Evolutionary conservation across 2,113 vertebrate species (phyloP).

Genomic region (Rana temporaria): DNA sequence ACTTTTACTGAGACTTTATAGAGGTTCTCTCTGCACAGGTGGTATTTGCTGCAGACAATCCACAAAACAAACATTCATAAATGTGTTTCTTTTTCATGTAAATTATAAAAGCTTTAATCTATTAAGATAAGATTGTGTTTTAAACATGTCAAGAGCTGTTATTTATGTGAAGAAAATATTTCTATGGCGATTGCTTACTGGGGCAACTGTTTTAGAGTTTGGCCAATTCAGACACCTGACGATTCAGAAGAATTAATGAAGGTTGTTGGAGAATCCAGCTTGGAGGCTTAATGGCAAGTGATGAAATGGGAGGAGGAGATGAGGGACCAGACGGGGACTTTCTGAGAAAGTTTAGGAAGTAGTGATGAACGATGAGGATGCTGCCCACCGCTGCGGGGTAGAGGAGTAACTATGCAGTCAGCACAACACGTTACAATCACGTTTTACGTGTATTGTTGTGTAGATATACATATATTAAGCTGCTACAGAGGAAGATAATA

Average conservation of each 20-base stretch:
- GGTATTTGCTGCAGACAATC: slow-evolving; percentile 51
- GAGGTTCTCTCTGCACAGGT: slow-evolving; percentile 10
- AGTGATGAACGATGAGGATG: slow-evolving; percentile 52
- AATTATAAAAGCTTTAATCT: slow-evolving; percentile 57
- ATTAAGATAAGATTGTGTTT: slow-evolving; percentile 54
- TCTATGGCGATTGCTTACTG: slow-evolving; percentile 60
- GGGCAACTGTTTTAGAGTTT: slow-evolving; percentile 59
- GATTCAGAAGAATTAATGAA: slow-evolving; percentile 60
- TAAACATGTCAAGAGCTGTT: slow-evolving; percentile 58
- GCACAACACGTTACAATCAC: neutral
- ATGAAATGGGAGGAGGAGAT: slow-evolving; percentile 62
- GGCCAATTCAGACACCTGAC: slow-evolving; percentile 33
- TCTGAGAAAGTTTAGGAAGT: slow-evolving; percentile 59
- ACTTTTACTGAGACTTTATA: slow-evolving; percentile 60
- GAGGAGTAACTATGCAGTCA: slow-evolving; percentile 49
- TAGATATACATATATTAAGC: slow-evolving; percentile 31
- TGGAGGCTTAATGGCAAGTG: slow-evolving; percentile 73
- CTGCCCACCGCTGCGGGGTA: slow-evolving; percentile 60
- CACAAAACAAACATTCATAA: slow-evolving; percentile 35
- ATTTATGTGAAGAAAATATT: slow-evolving; percentile 68
- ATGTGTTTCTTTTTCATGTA: slow-evolving; percentile 52
- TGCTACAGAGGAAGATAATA: neutral
- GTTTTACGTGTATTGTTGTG: slow-evolving; percentile 64
- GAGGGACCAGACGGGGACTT: slow-evolving; percentile 17
- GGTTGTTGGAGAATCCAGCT: slow-evolving; percentile 58